Evolutionary conservation across 2,888 invertebrate species (phyloP), one percentile per base, ranked within the genome.

Genomic region (Caenorhabditis wallacei): DNA sequence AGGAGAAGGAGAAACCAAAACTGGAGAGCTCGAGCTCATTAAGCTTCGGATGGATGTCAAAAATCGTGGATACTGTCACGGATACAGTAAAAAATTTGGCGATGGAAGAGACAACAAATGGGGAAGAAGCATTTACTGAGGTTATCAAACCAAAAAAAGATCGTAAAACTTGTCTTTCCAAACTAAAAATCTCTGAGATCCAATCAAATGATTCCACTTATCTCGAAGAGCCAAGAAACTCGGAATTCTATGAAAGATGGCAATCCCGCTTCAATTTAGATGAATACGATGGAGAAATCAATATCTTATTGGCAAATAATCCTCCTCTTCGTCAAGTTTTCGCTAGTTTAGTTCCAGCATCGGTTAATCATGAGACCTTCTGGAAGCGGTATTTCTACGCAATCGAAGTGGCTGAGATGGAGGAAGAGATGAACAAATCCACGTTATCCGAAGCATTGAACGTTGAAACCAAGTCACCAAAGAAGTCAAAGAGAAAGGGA

Each of bases 311-410:
- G 82, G 93, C 94, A 24, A 93, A 94, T 80, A 94, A 94, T 88
- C 94, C 94, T 0, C 92, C 94, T 76, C 93, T 95, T 26, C 93
- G 94, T 81, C 92, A 94, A 11, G 94, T 95, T 89, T 95, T 95
- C 88, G 93, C 94, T 63, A 94, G 94, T 89, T 93, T 96, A 81
- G 95, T 93, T 37, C 94, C 94, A 13, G 88, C 92, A 11, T 88
- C 91, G 43, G 92, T 96, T 18, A 94, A 95, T 1, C 95, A 95
- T 89, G 94, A 94, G 22, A 94, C 95, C 82, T 96, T 96, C 92
- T 96, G 96, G 96, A 95, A 95, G 91, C 94, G 95, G 63, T 96
- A 96, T 92, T 94, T 95, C 90, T 96, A 95, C 93, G 95, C 95
- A 91, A 95, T 87, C 40, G 85, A 87, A 40, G 56, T 88, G 20